Evolutionary conservation across 2,888 invertebrate genomes (phyloP).

Genomic region (Physocephala rufipes): DNA sequence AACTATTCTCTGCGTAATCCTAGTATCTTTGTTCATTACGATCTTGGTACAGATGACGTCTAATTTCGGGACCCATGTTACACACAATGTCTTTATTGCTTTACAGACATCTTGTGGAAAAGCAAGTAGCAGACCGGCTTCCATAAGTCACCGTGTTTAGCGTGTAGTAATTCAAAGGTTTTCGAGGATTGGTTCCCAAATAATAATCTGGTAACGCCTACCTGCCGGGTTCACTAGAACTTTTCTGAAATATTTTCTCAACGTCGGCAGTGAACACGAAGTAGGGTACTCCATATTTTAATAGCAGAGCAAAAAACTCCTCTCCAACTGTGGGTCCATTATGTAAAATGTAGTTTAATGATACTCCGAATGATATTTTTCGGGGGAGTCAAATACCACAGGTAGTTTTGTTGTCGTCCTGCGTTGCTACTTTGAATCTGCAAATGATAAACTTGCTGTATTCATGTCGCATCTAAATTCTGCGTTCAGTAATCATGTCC

Average conservation of each 20-base stretch:
- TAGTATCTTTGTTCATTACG: too few species aligned
- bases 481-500: neutral
- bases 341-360: constrained; percentile 46
- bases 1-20: too few species aligned
- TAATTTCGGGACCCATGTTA: neutral
- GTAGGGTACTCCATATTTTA: constrained; percentile 30
- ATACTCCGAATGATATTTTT: constrained; percentile 37
- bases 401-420: constrained; percentile 34
- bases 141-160: constrained; percentile 44
- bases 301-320: constrained; percentile 39
- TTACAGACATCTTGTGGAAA: too few species aligned
- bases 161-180: constrained; percentile 36
- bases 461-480: neutral
- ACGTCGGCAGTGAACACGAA: constrained; percentile 33
- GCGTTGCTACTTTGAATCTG: neutral
- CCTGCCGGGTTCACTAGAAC: constrained; percentile 42
- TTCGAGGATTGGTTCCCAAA: constrained; percentile 41
- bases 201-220: constrained; percentile 42
- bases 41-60: too few species aligned
- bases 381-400: too few species aligned
- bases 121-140: constrained; percentile 38
- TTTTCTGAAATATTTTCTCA: constrained; percentile 49
- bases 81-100: neutral
- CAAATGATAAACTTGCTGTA: neutral
- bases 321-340: constrained; percentile 47